These are phyloP conservation scores for Xanthorhoe designata DNA, from an alignment of 2,888 invertebrate genomes.

Conservation along the genomic window DNA sequence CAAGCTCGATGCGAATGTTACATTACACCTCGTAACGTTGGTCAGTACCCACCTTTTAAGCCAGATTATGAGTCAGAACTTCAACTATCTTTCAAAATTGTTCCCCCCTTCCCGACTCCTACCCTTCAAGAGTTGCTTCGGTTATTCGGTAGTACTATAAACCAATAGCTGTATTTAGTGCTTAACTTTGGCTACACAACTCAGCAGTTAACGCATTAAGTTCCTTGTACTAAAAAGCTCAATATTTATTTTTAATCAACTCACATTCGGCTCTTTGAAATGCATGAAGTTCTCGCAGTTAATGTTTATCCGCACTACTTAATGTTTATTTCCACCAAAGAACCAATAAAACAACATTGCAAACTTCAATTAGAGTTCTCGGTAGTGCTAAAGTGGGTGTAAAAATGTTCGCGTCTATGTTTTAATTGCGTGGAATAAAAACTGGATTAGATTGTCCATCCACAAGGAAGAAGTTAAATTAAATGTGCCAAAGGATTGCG, in stretches of 20 bases:
- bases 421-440: slow-evolving; percentile 7
- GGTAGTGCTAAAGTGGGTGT: slow-evolving; percentile 4
- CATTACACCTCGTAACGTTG: no score
- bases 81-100: no score
- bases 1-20: no score
- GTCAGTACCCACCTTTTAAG: no score
- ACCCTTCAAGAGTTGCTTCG: no score
- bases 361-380: slow-evolving; percentile 20
- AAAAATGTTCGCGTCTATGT: slow-evolving; percentile 4
- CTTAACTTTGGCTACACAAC: no score
- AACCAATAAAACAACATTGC: slow-evolving; percentile 17
- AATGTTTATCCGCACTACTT: slow-evolving; percentile 6
- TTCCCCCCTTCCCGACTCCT: no score
- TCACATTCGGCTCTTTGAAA: not conserved
- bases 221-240: no score
- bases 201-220: no score
- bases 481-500: not conserved
- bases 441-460: slow-evolving; percentile 2
- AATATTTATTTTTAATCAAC: not conserved
- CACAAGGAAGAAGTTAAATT: not conserved
- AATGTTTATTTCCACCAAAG: slow-evolving; percentile 7
- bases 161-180: no score
- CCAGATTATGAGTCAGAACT: no score
- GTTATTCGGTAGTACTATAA: no score
- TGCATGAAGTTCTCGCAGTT: not conserved